Conservation (phyloP, 2,888 invertebrate genomes). For the Notodonta dromedarius region DNA sequence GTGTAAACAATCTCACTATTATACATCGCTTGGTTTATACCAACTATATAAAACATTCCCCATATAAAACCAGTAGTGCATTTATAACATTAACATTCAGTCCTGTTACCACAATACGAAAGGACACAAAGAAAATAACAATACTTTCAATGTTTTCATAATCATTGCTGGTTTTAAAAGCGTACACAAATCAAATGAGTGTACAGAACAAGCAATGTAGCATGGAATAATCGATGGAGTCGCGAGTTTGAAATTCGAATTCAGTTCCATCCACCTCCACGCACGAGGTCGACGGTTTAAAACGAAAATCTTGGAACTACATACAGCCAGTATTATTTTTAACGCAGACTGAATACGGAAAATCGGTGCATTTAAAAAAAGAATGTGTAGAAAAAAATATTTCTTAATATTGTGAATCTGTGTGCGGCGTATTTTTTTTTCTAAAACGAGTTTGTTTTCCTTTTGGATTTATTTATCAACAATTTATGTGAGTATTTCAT, state of each 20-base stretch:
- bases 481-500: slow-evolving; percentile 12
- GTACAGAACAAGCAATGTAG: slow-evolving; percentile 13
- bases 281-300: slow-evolving; percentile 50
- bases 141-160: background rate
- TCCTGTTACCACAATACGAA: slow-evolving; percentile 11
- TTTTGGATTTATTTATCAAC: slow-evolving; percentile 20
- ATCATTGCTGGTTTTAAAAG: slow-evolving; percentile 14
- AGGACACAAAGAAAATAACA: slow-evolving; percentile 1
- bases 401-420: slow-evolving; percentile 24
- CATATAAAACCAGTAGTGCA: slow-evolving; percentile 18
- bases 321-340: slow-evolving; percentile 56
- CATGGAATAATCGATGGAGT: background rate
- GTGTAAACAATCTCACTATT: slow-evolving; percentile 21
- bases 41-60: background rate
- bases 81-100: slow-evolving; percentile 18
- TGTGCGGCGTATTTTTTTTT: slow-evolving; percentile 22
- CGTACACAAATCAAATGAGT: rapidly evolving
- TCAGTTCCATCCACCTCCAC: slow-evolving; percentile 45
- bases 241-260: slow-evolving; percentile 17
- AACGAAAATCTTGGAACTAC: slow-evolving; percentile 50
- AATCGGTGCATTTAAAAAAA: slow-evolving; percentile 33
- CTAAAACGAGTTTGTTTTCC: slow-evolving; percentile 21
- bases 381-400: slow-evolving; percentile 27
- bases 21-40: slow-evolving; percentile 22
- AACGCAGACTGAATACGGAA: slow-evolving; percentile 35